phyloP scores from a whole-genome alignment of 1,140 invertebrate genomes.

The Thrips palmi region DNA sequence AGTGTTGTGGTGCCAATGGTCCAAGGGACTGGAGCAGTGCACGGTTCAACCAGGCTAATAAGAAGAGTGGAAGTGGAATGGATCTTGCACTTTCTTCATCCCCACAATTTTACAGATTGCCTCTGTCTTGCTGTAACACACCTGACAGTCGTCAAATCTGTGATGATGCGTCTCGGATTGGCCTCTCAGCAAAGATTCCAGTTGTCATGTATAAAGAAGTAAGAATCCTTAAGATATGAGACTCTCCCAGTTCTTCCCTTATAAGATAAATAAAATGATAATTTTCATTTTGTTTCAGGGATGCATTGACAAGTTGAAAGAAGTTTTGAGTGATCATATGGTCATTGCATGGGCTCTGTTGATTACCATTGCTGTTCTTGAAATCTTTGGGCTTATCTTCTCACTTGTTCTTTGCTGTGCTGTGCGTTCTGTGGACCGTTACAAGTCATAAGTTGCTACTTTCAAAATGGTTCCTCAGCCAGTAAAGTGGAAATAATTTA shows the following conservation, averaged over 20 bases:
- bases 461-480: no score
- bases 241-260: no score
- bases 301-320: constrained; percentile 48
- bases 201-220: constrained; percentile 34
- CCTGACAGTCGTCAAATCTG: constrained; percentile 25
- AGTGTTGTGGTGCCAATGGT: constrained; percentile 51
- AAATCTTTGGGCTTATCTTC: constrained; percentile 58
- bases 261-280: constrained; percentile 6
- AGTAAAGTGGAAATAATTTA: no score
- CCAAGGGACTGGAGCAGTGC: constrained; percentile 50
- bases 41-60: constrained; percentile 29
- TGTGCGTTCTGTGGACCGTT: no score
- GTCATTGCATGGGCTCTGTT: constrained; percentile 41
- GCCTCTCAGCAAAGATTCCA: constrained; percentile 27
- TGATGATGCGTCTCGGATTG: constrained; percentile 25
- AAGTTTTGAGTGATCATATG: constrained; percentile 36
- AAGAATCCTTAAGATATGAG: no score
- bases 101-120: constrained; percentile 30
- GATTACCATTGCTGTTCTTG: constrained; percentile 40
- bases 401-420: constrained; percentile 61
- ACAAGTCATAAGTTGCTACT: no score
- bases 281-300: constrained; percentile 33
- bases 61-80: constrained; percentile 16
- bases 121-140: constrained; percentile 37
- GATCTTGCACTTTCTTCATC: constrained; percentile 18